A percentile compares a stretch with the other conserved stretches of the same genome.
Conservation (phyloP, 2,888 invertebrate species). For the Prosopocoilus inquinatus region DNA sequence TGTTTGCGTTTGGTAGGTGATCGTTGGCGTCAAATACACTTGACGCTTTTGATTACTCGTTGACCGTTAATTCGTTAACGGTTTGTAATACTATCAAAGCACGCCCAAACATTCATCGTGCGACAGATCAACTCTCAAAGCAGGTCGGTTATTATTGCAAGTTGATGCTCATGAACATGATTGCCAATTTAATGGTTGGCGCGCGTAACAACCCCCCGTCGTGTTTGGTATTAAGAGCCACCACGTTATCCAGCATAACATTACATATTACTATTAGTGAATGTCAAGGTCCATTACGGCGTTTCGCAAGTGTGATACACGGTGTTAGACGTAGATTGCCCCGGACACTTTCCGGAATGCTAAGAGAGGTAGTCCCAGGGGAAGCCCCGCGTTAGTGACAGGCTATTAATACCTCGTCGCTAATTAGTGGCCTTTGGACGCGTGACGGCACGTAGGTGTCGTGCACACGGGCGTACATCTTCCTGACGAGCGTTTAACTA, state of each 20-base stretch:
- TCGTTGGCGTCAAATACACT: too few relatives aligned
- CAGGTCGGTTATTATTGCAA: too few relatives aligned
- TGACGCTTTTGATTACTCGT: too few relatives aligned
- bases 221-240: background rate
- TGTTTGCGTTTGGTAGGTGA: too few relatives aligned
- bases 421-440: constrained; percentile 18
- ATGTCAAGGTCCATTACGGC: constrained; percentile 1
- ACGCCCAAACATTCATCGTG: too few relatives aligned
- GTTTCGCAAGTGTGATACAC: constrained; percentile 1
- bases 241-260: constrained; percentile 2
- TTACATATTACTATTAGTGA: constrained; percentile 7
- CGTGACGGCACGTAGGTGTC: constrained; percentile 15
- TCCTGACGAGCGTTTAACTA: constrained; percentile 8
- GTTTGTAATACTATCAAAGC: too few relatives aligned
- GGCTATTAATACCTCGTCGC: constrained; percentile 25
- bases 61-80: too few relatives aligned
- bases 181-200: background rate
- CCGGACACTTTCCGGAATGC: background rate
- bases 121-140: too few relatives aligned
- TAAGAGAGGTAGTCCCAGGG: constrained; percentile 7
- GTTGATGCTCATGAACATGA: background rate
- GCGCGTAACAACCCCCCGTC: background rate
- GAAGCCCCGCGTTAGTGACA: constrained; percentile 22
- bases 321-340: constrained; percentile 1
- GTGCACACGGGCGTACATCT: constrained; percentile 4